Percentiles rank a stretch among this genome's conserved stretches.
Evolutionary conservation across 2,113 vertebrate genomes (phyloP).

Genomic region (Gavia stellata): DNA sequence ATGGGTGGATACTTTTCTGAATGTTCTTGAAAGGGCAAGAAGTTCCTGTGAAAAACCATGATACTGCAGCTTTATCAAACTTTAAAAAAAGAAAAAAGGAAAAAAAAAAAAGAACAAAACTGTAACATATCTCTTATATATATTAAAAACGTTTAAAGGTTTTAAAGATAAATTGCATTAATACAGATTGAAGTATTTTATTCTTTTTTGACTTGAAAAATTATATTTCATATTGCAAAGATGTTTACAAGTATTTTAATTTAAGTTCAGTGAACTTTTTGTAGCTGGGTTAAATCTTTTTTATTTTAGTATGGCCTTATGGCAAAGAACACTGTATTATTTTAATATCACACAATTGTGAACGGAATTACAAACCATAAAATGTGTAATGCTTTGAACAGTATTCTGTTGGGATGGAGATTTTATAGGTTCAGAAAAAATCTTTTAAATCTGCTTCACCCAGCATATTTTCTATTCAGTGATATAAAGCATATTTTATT

Average conservation of each 20-base stretch:
- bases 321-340: conserved; percentile 98
- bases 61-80: conserved; percentile 88
- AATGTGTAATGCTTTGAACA: conserved; percentile 89
- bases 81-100: conserved; percentile 61
- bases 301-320: conserved; percentile 94
- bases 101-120: conserved; percentile 4
- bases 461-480: conserved; percentile 99
- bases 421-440: conserved; percentile 92
- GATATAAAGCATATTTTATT: conserved; percentile 99
- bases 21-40: conserved; percentile 74
- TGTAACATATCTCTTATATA: conserved; percentile 92
- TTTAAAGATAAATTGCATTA: conserved; percentile 96
- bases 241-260: conserved; percentile 99
- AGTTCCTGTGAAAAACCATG: conserved; percentile 74
- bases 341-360: conserved; percentile 92
- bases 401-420: conserved; percentile 97
- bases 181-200: conserved; percentile 99
- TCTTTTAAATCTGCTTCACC: conserved; percentile 93
- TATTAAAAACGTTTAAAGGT: conserved; percentile 88
- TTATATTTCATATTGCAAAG: conserved; percentile 99
- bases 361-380: conserved; percentile 81
- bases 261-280: conserved; percentile 99
- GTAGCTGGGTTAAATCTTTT: conserved; percentile 98
- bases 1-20: conserved; percentile 72
- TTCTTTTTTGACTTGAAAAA: conserved; percentile 99